Evolutionary conservation across 2,888 invertebrate species (phyloP).

Genomic region (Amiota minor): DNA sequence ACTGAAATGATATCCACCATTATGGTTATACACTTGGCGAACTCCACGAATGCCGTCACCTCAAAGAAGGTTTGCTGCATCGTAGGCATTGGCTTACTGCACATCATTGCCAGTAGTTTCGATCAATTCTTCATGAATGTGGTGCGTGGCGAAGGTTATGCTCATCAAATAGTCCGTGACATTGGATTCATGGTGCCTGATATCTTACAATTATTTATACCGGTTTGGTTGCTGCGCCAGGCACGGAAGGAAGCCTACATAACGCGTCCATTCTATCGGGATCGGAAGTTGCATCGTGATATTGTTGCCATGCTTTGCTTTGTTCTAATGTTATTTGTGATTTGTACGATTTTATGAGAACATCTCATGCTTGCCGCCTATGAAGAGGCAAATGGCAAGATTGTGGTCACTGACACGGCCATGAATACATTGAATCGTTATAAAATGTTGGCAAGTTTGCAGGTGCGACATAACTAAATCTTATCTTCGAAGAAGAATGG

Average conservation of each 20-base stretch:
- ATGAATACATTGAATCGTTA: conserved; percentile 53
- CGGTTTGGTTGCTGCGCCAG: conserved; percentile 75
- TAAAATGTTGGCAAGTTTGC: conserved; percentile 49
- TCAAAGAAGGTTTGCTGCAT: conserved; percentile 77
- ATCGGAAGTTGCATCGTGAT: conserved; percentile 71
- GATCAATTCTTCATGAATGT: conserved; percentile 80
- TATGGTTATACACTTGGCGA: conserved; percentile 77
- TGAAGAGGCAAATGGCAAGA: conserved; percentile 52
- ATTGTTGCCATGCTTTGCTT: conserved; percentile 71
- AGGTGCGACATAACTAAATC: conserved; percentile 8
- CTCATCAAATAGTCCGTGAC: conserved; percentile 81
- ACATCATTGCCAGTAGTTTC: conserved; percentile 78
- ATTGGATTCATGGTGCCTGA: conserved; percentile 81
- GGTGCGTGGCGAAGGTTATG: conserved; percentile 78
- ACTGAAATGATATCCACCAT: conserved; percentile 79
- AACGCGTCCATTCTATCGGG: conserved; percentile 71
- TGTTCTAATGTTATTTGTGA: conserved; percentile 70
- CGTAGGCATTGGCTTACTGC: conserved; percentile 77
- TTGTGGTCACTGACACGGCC: conserved; percentile 56
- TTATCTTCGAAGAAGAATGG: neutral
- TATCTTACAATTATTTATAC: conserved; percentile 78
- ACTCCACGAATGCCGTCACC: conserved; percentile 75
- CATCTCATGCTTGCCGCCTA: conserved; percentile 56
- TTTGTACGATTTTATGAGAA: conserved; percentile 73
- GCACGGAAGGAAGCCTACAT: conserved; percentile 69